Evolutionary conservation across 2,888 invertebrate species (phyloP), one percentile per base, ranked within the genome.

Genomic region (Allolobophora icterica): DNA sequence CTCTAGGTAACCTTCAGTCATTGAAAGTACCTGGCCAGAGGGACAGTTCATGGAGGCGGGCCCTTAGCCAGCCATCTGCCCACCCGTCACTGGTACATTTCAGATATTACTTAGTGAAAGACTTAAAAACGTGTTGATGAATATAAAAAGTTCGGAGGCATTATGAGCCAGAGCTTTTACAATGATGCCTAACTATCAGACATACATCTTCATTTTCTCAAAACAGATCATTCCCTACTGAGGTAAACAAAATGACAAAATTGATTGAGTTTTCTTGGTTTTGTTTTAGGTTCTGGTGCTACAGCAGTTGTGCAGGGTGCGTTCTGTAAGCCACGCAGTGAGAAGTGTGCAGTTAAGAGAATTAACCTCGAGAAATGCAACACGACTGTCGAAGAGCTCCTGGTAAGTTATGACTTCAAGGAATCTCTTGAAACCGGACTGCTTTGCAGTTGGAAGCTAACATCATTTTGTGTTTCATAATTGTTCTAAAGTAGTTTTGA

Each of bases 341-440:
- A 99, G 96, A 98, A 97, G 96, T 99, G 99, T 96, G 99, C 99
- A 94, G 99, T 99, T 94, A 99, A 99, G 96, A 97, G 98, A 94
- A 99, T 99, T 94, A 99, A 99, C 95, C 96, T 99, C 95, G 99
- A 99, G 96, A 99, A 99, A 96, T 99, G 99, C 97, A 99, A 99
- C 95, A 99, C 99, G n/a, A 98, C 98, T 91, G 99, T 99, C 97
- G 99, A 99, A 95, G 99, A 99, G 96, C 96, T 99, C 92, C 92
- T 98, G 95, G 97, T 98, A 97, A 96, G 97, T 97, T n/a, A 52
- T 30, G 71, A 71, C 24, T 52, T 24, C 2, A 89, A 83, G n/a
- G 84, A 58, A 71, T 84, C 30, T 52, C 71, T n/a, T 71, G n/a
- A 30, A 71, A 8, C 71, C 6, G 6, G 71, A 30, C n/a, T n/a